Percentiles rank a stretch among this genome's conserved stretches.
These are phyloP conservation scores for Acrobasis suavella DNA, from an alignment of 2,888 invertebrate species.

Conservation along the genomic window DNA sequence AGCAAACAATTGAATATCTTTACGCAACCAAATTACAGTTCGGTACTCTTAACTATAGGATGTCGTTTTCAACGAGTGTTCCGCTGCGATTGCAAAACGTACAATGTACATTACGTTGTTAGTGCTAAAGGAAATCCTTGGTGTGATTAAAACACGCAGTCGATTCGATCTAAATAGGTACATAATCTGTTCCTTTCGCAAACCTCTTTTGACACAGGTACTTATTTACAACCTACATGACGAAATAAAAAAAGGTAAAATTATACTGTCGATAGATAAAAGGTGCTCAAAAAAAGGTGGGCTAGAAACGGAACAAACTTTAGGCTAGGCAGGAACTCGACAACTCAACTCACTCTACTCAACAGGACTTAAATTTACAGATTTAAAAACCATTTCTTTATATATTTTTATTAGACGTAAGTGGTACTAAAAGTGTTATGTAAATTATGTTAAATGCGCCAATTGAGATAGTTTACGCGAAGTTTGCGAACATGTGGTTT, in stretches of 20 bases:
- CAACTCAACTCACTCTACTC: too few species aligned
- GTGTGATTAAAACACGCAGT: background rate
- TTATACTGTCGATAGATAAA: too few species aligned
- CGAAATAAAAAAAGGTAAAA: too few species aligned
- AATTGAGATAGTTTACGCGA: too few species aligned
- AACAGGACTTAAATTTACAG: too few species aligned
- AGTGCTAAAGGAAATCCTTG: background rate
- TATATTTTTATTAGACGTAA: too few species aligned
- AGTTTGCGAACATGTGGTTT: background rate
- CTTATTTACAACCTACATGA: background rate
- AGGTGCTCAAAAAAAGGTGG: too few species aligned
- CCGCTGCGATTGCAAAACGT: conserved; percentile 1
- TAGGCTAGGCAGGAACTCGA: too few species aligned
- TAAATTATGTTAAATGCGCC: too few species aligned
- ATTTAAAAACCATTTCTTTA: too few species aligned
- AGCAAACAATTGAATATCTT: background rate
- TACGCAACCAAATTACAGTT: conserved; percentile 11
- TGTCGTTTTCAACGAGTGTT: background rate
- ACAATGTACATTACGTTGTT: background rate
- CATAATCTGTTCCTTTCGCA: background rate
- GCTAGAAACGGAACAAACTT: too few species aligned
- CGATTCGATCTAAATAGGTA: background rate
- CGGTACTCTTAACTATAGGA: background rate
- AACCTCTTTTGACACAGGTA: background rate
- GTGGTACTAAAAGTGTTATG: too few species aligned